Conservation (phyloP, 37 sponge, comb jelly and placozoan genomes). For the Theonella swinhoei region DNA sequence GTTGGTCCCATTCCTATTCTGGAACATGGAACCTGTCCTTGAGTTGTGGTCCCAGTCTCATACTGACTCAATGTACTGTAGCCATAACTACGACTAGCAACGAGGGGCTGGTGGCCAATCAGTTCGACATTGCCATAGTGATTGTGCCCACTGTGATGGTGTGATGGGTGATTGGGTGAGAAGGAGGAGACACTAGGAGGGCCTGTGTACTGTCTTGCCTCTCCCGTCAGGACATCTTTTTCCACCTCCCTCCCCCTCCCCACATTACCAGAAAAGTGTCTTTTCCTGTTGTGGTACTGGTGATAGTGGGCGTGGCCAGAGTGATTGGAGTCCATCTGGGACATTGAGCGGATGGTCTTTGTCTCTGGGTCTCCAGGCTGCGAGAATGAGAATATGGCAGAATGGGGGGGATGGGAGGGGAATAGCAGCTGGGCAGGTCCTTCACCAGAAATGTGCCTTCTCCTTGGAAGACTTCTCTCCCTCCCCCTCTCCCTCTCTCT, state of each 20-base stretch:
- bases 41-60: background rate
- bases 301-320: background rate
- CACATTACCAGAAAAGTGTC: no score
- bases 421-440: no score
- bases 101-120: background rate
- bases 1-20: background rate
- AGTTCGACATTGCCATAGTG: background rate
- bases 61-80: background rate
- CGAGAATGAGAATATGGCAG: background rate
- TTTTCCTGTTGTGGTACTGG: background rate
- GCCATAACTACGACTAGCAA: background rate
- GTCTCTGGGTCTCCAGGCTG: background rate
- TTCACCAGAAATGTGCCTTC: no score
- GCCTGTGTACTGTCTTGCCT: background rate
- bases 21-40: background rate
- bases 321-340: background rate
- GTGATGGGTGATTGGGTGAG: background rate
- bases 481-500: constrained; percentile 2
- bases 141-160: background rate
- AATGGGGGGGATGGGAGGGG: background rate
- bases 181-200: background rate
- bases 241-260: no score
- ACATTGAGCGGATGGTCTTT: background rate
- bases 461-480: background rate
- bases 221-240: background rate